Evolutionary conservation across 2,888 invertebrate species (phyloP).

Genomic region (Agelastica alni): DNA sequence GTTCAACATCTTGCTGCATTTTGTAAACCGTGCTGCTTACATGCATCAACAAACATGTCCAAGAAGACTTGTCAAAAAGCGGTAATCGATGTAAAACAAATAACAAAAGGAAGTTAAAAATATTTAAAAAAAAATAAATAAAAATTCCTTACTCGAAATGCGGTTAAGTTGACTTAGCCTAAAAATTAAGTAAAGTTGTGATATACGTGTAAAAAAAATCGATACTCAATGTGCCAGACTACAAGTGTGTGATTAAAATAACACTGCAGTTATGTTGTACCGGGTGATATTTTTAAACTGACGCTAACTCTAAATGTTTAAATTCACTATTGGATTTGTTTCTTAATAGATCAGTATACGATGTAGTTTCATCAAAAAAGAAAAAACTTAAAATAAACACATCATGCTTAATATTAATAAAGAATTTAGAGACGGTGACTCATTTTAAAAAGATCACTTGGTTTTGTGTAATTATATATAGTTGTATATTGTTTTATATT

Average conservation of each 20-base stretch:
- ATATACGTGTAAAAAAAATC: constrained; percentile 54
- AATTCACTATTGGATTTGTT: no score
- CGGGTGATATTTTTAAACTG: constrained; percentile 24
- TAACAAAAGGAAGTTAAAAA: constrained; percentile 21
- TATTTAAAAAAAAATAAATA: constrained; percentile 31
- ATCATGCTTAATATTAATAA: no score
- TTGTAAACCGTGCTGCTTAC: constrained; percentile 66
- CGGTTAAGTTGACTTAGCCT: constrained; percentile 37
- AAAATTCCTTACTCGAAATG: constrained; percentile 36
- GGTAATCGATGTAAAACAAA: constrained; percentile 22
- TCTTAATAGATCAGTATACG: no score
- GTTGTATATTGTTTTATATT: constrained; percentile 42
- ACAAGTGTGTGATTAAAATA: constrained; percentile 47
- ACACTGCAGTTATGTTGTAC: constrained; percentile 45
- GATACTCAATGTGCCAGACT: constrained; percentile 57
- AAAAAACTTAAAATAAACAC: no score
- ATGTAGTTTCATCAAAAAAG: no score
- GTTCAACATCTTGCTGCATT: constrained; percentile 91
- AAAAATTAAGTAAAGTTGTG: constrained; percentile 57
- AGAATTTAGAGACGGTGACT: no score
- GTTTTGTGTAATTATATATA: constrained; percentile 50
- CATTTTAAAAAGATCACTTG: constrained; percentile 13
- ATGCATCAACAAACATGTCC: constrained; percentile 32
- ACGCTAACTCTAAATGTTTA: no score
- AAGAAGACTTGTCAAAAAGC: no score